Evolutionary conservation across 2,113 vertebrate species (phyloP), one percentile per base, ranked within the genome.

Genomic region (Hipposideros armiger): DNA sequence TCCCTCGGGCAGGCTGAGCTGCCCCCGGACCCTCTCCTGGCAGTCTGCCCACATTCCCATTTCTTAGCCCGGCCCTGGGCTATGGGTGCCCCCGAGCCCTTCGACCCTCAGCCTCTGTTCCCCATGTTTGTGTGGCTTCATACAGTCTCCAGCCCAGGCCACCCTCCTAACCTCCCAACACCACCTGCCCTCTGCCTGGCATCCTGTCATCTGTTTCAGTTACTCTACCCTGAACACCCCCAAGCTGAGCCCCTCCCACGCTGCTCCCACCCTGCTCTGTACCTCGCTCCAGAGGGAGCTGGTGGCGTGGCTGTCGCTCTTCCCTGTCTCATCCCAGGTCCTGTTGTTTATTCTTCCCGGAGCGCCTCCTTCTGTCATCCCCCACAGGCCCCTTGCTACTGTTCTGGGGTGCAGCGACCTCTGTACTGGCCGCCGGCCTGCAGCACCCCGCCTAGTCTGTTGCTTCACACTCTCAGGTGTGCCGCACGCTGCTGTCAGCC

Each of bases 301-400:
- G 67, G 54, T 16, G 70, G n/a, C 10, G 4, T 32, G 81, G 10
- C 15, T 24, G 52, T 40, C 40, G 5, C 64, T 11, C 28, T 30
- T 50, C 30, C 66, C 26, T 0, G 19, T 16, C 40, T 40, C 22
- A 24, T 15, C 60, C 19, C 11, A 24, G 32, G 69, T 66, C 32
- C 54, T 42, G 0, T 0, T 26, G 1, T 7, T 45, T 24, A 15
- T 36, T 64, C 62, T 26, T 42, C n/a, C 45, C 8, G 32, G 26
- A 7, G 32, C 2, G 26, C 20, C 72, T 28, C 52, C 26, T 54
- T 36, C 24, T 4, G 36, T 24, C 3, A 0, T 28, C 19, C 0
- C 3, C 45, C 0, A 11, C 7, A 6, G 30, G 3, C 11, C 32
- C 40, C 66, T 69, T 8, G 13, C 20, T 36, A 11, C 36, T 1